Percentiles rank a stretch among this genome's conserved stretches.
Evolutionary conservation across 2,797 vertebrate species (phyloP).

Genomic region (Ceryle rudis): DNA sequence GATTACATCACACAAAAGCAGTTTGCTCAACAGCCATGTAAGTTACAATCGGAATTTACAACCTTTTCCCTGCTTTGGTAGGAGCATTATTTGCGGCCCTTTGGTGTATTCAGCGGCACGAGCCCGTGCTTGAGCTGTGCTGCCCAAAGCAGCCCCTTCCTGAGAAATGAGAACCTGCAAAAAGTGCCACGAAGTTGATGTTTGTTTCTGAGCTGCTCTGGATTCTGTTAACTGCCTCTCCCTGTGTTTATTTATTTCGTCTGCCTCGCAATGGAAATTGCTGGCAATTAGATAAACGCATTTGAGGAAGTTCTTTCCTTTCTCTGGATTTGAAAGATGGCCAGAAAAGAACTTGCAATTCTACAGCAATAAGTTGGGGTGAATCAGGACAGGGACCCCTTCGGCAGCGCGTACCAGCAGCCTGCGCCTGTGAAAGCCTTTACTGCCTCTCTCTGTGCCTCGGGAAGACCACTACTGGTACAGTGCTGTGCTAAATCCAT

Average conservation of each 20-base stretch:
- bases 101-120: not conserved
- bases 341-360: not conserved
- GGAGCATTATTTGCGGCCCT: not conserved
- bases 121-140: not conserved
- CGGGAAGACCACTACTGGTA: not conserved
- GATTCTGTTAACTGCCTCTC: not conserved
- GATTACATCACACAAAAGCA: slow-evolving; percentile 99
- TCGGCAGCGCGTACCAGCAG: not conserved
- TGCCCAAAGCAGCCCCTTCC: not conserved
- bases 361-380: not conserved
- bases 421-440: not conserved
- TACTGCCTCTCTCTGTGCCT: not conserved
- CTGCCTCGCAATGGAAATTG: slow-evolving; percentile 27
- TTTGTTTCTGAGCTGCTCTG: slow-evolving; percentile 13
- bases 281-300: slow-evolving; percentile 30
- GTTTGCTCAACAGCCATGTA: slow-evolving; percentile 99
- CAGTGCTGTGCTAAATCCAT: not conserved
- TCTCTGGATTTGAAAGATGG: not conserved
- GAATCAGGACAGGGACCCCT: not conserved
- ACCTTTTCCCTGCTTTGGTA: slow-evolving; percentile 27
- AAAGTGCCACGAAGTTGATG: not conserved
- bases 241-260: slow-evolving; percentile 11
- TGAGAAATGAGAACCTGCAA: not conserved
- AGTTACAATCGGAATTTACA: slow-evolving; percentile 81
- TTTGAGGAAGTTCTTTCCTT: not conserved